Evolutionary conservation across 2,888 invertebrate genomes (phyloP).

Genomic region (Ferrisia virgata): DNA sequence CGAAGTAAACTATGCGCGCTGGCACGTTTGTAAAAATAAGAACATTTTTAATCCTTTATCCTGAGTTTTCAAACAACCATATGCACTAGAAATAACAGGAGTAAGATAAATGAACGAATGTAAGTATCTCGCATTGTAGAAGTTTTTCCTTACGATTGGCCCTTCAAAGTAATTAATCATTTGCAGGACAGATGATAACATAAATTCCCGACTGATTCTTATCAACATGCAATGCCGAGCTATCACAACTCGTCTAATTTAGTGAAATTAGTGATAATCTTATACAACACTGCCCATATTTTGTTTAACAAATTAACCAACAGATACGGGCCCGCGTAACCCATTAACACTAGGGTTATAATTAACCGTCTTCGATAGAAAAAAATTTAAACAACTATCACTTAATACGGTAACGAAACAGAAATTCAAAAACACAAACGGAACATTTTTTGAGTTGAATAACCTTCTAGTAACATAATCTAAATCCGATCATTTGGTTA

Average conservation of each 20-base stretch:
- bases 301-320: background rate
- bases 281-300: background rate
- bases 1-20: too few species aligned
- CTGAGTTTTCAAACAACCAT: too few species aligned
- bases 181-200: background rate
- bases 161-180: background rate
- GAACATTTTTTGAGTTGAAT: background rate
- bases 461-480: conserved; percentile 6
- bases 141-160: background rate
- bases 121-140: background rate
- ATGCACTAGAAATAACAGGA: too few species aligned
- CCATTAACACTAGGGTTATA: background rate
- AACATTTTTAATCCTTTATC: too few species aligned
- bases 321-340: background rate
- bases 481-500: background rate
- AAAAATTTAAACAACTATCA: background rate
- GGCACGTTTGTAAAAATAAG: too few species aligned
- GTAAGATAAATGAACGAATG: too few species aligned
- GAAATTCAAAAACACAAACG: background rate
- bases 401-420: background rate
- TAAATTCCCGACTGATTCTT: background rate
- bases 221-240: background rate
- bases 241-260: background rate
- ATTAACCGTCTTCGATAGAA: background rate
- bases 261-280: background rate